Conservation (phyloP, 1,140 invertebrate species). For the Daktulosphaira vitifoliae region DNA sequence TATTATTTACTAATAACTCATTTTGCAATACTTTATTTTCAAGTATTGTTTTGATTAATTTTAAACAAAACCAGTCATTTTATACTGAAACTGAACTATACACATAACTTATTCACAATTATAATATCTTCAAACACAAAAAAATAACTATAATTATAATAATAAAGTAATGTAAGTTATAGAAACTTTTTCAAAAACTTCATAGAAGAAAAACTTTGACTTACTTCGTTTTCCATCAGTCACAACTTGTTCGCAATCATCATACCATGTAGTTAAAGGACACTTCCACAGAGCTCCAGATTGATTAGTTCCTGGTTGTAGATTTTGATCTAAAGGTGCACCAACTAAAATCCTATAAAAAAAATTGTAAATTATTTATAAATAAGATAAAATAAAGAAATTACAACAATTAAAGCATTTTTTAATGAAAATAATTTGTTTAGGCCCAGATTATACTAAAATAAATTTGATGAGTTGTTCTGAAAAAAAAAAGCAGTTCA, state of each 20-base stretch:
- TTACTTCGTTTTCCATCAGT: constrained; percentile 78
- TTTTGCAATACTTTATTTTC: no score
- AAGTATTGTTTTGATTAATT: no score
- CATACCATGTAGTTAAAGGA: constrained; percentile 54
- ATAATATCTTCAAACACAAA: no score
- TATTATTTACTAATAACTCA: no score
- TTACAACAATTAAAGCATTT: constrained; percentile 5
- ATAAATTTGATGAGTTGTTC: not conserved
- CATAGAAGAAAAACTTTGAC: no score
- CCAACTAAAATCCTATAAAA: constrained; percentile 78
- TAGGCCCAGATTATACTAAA: not conserved
- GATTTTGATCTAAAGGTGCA: constrained; percentile 77
- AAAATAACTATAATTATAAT: no score
- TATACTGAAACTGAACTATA: no score
- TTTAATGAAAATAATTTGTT: not conserved
- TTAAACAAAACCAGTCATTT: no score
- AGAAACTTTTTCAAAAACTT: no score
- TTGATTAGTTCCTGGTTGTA: constrained; percentile 68
- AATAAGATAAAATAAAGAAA: not conserved
- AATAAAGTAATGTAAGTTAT: no score
- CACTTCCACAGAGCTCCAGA: constrained; percentile 86
- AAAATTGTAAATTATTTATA: constrained; percentile 8
- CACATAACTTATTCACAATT: no score
- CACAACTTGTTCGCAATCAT: constrained; percentile 73
- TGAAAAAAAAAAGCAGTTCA: no score